A percentile compares a stretch with the other conserved stretches of the same genome.
phyloP scores from a whole-genome alignment of 2,797 vertebrate genomes.

The Salarias fasciatus region DNA sequence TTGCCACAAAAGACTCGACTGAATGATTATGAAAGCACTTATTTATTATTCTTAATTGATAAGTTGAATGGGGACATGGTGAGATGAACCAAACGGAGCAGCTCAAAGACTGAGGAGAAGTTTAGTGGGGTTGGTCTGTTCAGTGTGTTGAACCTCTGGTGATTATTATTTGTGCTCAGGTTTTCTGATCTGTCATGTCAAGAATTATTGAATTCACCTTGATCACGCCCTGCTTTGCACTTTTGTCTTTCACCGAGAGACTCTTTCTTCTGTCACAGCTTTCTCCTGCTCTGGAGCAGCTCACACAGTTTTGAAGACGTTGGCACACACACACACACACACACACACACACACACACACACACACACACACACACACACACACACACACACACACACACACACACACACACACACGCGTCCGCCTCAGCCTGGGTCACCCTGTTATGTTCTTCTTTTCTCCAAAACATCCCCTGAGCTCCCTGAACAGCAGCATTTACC shows the following conservation, averaged over 20 bases:
- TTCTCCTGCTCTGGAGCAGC: not conserved
- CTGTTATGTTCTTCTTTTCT: conserved; percentile 18
- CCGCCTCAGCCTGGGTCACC: conserved; percentile 1
- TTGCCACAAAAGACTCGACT: no score
- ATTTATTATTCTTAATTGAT: no score
- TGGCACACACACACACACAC: no score
- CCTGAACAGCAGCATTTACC: conserved; percentile 40
- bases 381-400: no score
- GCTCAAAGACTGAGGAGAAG: no score
- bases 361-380: no score
- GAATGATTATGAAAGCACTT: no score
- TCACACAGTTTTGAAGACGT: not conserved
- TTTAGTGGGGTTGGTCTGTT: no score
- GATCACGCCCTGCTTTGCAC: not conserved
- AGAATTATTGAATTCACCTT: not conserved
- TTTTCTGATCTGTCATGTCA: not conserved
- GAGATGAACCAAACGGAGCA: no score
- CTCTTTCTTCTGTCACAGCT: not conserved
- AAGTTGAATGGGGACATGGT: no score
- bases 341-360: not conserved
- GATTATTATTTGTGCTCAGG: no score
- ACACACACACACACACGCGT: not conserved
- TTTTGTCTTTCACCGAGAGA: not conserved
- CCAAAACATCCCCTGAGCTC: conserved; percentile 32
- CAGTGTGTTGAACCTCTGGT: no score